These are phyloP conservation scores for Cantharis flavilabris DNA, from an alignment of 2,888 invertebrate genomes.

Conservation along the genomic window DNA sequence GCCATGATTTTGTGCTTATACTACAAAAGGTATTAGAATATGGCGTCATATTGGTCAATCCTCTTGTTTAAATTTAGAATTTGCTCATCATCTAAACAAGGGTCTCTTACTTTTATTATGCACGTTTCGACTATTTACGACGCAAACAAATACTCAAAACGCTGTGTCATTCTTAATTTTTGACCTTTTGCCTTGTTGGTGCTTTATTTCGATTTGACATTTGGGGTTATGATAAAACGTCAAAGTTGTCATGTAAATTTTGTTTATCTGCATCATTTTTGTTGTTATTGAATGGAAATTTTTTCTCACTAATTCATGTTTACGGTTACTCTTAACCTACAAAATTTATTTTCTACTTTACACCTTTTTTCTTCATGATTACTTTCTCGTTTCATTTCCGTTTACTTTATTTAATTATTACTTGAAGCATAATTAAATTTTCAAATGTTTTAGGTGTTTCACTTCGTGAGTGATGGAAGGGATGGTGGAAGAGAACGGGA, in stretches of 20 bases:
- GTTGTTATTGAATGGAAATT: neutral
- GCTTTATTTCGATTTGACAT: constrained; percentile 24
- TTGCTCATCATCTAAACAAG: constrained; percentile 37
- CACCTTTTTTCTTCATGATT: neutral
- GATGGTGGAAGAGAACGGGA: constrained; percentile 91
- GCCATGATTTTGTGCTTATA: constrained; percentile 46
- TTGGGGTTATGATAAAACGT: constrained; percentile 36
- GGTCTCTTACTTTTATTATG: constrained; percentile 33
- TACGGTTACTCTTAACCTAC: neutral
- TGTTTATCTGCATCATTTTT: constrained; percentile 16
- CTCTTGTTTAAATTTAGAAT: constrained; percentile 53
- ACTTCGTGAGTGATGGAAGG: constrained; percentile 76
- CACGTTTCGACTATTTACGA: constrained; percentile 23
- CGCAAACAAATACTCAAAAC: constrained; percentile 16
- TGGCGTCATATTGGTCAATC: constrained; percentile 55
- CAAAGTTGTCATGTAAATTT: constrained; percentile 15
- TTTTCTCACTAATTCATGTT: neutral
- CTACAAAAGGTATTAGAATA: constrained; percentile 56
- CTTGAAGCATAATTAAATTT: neutral
- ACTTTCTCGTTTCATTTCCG: neutral
- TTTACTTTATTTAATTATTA: neutral
- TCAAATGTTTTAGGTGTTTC: constrained; percentile 19
- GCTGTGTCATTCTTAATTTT: constrained; percentile 28
- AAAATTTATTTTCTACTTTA: neutral
- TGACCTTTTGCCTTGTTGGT: constrained; percentile 17